Evolutionary conservation across 2,888 invertebrate species (phyloP).

Genomic region (Tinea pellionella): DNA sequence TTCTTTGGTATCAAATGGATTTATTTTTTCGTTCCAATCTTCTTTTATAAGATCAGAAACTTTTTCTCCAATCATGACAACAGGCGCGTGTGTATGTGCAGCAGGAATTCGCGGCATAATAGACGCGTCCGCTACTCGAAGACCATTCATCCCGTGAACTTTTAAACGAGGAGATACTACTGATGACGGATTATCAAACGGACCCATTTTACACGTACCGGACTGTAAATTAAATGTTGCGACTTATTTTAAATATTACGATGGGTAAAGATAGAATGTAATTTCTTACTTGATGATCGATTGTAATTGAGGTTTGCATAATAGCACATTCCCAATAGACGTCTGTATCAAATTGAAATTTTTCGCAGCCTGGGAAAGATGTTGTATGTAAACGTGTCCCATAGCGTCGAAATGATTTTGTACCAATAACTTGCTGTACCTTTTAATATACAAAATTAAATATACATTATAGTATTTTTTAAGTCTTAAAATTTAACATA

Average conservation of each 20-base stretch:
- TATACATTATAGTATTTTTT: background rate
- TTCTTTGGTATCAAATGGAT: conserved; percentile 1
- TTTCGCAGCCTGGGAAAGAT: conserved; percentile 77
- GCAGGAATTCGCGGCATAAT: conserved; percentile 66
- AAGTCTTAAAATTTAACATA: no score
- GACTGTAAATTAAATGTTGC: conserved; percentile 40
- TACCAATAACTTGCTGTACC: conserved; percentile 45
- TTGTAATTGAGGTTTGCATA: conserved; percentile 75
- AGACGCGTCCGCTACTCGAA: conserved; percentile 65
- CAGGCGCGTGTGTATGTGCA: conserved; percentile 64
- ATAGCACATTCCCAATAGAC: conserved; percentile 81
- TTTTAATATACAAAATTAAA: conserved; percentile 22
- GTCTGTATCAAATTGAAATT: conserved; percentile 71
- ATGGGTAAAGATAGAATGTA: background rate
- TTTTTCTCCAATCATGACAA: conserved; percentile 68
- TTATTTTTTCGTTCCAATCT: conserved; percentile 37
- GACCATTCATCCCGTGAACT: conserved; percentile 47
- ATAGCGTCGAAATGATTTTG: conserved; percentile 46
- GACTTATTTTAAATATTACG: background rate
- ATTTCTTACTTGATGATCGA: conserved; percentile 72
- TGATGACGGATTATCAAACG: conserved; percentile 66
- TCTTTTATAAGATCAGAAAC: conserved; percentile 62
- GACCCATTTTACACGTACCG: conserved; percentile 81
- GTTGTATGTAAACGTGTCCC: conserved; percentile 46
- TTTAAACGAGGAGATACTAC: conserved; percentile 72